Percentiles rank a stretch among this genome's conserved stretches.
phyloP scores from a whole-genome alignment of 2,888 invertebrate species.

The Halictus ligatus region DNA sequence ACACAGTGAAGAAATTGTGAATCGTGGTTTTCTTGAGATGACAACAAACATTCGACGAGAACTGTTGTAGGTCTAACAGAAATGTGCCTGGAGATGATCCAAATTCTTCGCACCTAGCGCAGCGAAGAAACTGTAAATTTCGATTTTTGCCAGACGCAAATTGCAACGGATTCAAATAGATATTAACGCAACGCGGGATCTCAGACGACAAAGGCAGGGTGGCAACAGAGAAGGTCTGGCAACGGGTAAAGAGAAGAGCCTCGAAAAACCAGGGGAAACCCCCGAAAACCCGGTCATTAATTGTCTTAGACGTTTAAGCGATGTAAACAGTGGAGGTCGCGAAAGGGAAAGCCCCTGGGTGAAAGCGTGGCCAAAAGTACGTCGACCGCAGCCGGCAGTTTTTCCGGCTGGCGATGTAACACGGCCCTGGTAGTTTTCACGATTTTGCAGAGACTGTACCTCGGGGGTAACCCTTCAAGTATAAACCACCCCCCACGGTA shows the following conservation, averaged over 20 bases:
- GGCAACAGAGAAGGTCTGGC: background rate
- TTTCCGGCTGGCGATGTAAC: slow-evolving; percentile 58
- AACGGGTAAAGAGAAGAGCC: background rate
- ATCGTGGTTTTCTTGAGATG: background rate
- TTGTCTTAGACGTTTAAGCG: slow-evolving; percentile 80
- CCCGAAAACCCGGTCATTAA: slow-evolving; percentile 75
- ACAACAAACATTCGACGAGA: background rate
- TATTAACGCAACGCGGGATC: background rate
- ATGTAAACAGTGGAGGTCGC: slow-evolving; percentile 79
- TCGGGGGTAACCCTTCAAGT: slow-evolving; percentile 80
- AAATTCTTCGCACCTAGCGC: background rate
- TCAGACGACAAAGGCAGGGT: background rate
- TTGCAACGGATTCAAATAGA: background rate
- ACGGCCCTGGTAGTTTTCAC: slow-evolving; percentile 74
- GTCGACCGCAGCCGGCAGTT: slow-evolving; percentile 61
- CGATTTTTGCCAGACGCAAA: background rate
- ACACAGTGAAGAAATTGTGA: background rate
- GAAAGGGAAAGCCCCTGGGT: slow-evolving; percentile 80
- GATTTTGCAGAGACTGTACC: slow-evolving; percentile 82
- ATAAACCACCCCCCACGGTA: slow-evolving; percentile 80
- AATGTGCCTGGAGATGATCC: background rate
- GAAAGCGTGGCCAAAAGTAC: slow-evolving; percentile 79
- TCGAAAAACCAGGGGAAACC: slow-evolving; percentile 55
- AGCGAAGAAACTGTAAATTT: background rate
- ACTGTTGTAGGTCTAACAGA: background rate